A percentile compares a stretch with the other conserved stretches of the same genome.
phyloP scores from a whole-genome alignment of 2,113 vertebrate genomes.

The Tor tambroides region DNA sequence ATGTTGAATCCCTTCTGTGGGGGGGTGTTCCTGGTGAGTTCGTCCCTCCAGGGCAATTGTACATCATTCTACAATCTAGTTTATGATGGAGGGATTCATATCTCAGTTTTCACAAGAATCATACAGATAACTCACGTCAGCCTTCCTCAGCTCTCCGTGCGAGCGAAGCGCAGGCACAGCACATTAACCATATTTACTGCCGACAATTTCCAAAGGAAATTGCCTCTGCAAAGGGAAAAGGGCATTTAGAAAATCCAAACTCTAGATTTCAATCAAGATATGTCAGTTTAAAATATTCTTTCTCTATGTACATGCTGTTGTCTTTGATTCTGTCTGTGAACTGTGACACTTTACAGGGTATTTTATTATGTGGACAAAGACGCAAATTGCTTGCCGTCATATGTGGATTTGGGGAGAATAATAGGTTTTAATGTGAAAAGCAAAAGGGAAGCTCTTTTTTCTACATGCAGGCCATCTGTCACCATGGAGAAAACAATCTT shows the following conservation, averaged over 20 bases:
- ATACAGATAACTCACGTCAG: slow-evolving; percentile 68
- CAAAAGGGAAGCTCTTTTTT: slow-evolving; percentile 44
- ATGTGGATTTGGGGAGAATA: slow-evolving; percentile 57
- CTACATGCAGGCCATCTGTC: slow-evolving; percentile 40
- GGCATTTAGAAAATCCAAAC: slow-evolving; percentile 62
- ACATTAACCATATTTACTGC: slow-evolving; percentile 79
- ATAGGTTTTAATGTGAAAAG: slow-evolving; percentile 53
- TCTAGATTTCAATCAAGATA: slow-evolving; percentile 67
- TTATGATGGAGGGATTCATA: slow-evolving; percentile 67
- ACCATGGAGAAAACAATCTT: slow-evolving; percentile 49
- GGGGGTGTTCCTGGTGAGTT: slow-evolving; percentile 23
- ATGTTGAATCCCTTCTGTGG: neutral
- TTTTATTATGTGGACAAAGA: slow-evolving; percentile 15
- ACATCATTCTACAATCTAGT: slow-evolving; percentile 55
- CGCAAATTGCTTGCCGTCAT: slow-evolving; percentile 9
- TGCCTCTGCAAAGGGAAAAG: slow-evolving; percentile 68
- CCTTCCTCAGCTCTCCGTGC: slow-evolving; percentile 64
- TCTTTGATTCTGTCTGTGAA: slow-evolving; percentile 35
- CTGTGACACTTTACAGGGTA: slow-evolving; percentile 25
- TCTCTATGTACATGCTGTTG: slow-evolving; percentile 52
- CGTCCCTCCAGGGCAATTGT: slow-evolving; percentile 51
- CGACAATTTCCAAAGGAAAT: slow-evolving; percentile 72
- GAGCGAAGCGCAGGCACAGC: slow-evolving; percentile 68
- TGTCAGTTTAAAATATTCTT: slow-evolving; percentile 36
- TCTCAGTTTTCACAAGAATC: slow-evolving; percentile 68